Evolutionary conservation across 2,113 vertebrate species (phyloP), one percentile per base, ranked within the genome.

Genomic region (Tyrannus savana): DNA sequence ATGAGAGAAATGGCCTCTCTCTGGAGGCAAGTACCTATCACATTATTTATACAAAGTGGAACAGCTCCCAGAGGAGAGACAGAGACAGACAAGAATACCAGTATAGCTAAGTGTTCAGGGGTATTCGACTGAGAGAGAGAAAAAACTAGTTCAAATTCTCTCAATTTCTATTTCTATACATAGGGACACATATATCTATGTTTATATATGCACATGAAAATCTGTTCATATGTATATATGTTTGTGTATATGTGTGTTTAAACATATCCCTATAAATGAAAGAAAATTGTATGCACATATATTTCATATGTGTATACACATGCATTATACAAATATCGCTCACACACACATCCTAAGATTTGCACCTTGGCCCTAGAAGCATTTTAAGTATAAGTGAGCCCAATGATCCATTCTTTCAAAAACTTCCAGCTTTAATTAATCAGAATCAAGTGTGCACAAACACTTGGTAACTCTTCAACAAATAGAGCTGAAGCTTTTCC

Each of bases 41-140:
- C 33, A 7, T 71, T 84, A 67, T 90, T 92, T 95, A 71, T 86
- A 84, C 60, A 74, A 95, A 95, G 64, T 95, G 69, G 94, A 92
- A 95, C 93, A 84, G 79, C 73, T 93, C 95, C 80, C 92, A 66
- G 39, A 78, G 76, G 83, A 92, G 27, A 84, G 33, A 42, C 41
- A 63, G 63, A 49, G 30, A 93, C 53, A 71, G 0, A 0, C 23
- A 69, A 83, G 63, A 47, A 66, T 17, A 90, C 53, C 69, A 33
- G 50, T 31, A 35, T 25, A 90, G 71, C 44, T 60, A 60, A 85
- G 28, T 41, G 39, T 84, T 87, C 72, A 74, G 75, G 53, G 62
- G 41, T 89, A 63, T 52, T 76, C 77, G 63, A 56, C 56, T 41
- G 76, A 95, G 76, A 90, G 33, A 76, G 0, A 68, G 22, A 28